Base-by-base conservation (phyloP, 2,888 invertebrate genomes). In the Malthinus flaveolus region DNA sequence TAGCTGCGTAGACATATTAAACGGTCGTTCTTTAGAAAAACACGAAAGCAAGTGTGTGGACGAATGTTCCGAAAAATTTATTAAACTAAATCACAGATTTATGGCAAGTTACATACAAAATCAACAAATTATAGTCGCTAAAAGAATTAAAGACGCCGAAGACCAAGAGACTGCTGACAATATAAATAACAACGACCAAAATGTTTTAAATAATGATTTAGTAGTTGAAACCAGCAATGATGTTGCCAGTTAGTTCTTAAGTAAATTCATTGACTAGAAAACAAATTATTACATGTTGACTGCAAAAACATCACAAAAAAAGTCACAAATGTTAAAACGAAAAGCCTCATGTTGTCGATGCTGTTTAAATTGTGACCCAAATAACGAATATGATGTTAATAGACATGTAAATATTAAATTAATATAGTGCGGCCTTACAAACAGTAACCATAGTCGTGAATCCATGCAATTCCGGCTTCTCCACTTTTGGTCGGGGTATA, bases 401-500 rank as follows among this genome's bases (percentile, higher is more conserved):
- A n/a, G n/a, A n/a, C n/a, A 3, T 23, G 23, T 23, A 5, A 23
- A 23, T 23, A 3, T 23, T 23, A 23, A 23, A 23, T 2, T 23
- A 23, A 23, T 23, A 3, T 2, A 23, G 5, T 3, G 23, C 5
- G n/a, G n/a, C n/a, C n/a, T 79, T 72, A 86, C 57, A 87, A 75
- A 63, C 70, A 74, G 70, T 85, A 86, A n/a, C 89, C 89, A 73
- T 82, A 87, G 53, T 85, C 82, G 47, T 82, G 71, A 34, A 93
- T 79, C 93, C 94, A 94, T 45, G 80, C 81, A 0, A 94, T 79
- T 1, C 91, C 91, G 35, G 83, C 82, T 2, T 75, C 76, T 0
- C 88, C 86, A 32, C 77, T 81, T 6, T 78, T 80, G 52, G 80
- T 77, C 0, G 95, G 95, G 70, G 86, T 89, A 75, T 97, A 97